phyloP scores from a whole-genome alignment of 2,888 invertebrate species.

The Drosophila falleni region DNA sequence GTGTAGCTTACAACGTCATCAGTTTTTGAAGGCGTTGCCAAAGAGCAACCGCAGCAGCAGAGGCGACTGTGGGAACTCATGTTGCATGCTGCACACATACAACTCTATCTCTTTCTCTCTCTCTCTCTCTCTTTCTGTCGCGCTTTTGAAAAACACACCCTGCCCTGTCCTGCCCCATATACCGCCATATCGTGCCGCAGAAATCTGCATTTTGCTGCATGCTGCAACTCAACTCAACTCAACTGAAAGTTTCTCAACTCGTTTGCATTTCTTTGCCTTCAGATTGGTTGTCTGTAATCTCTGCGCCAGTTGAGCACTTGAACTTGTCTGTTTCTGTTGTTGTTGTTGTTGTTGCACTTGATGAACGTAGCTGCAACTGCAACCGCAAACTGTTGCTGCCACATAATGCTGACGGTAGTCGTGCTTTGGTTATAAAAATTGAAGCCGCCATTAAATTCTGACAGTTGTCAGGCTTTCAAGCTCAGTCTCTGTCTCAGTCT shows the following conservation, averaged over 20 bases:
- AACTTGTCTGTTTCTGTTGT: slow-evolving; percentile 49
- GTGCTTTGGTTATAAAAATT: slow-evolving; percentile 81
- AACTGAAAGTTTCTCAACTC: slow-evolving; percentile 48
- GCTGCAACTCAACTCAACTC: neutral
- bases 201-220: slow-evolving; percentile 76
- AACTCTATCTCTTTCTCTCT: slow-evolving; percentile 19
- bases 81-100: slow-evolving; percentile 76
- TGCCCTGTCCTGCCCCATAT: slow-evolving; percentile 1
- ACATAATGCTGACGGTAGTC: slow-evolving; percentile 70
- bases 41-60: slow-evolving; percentile 79
- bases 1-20: slow-evolving; percentile 76
- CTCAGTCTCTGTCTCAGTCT: slow-evolving; percentile 13
- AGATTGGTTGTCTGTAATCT: slow-evolving; percentile 75
- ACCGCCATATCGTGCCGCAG: slow-evolving; percentile 69
- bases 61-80: slow-evolving; percentile 75
- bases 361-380: slow-evolving; percentile 39
- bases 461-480: slow-evolving; percentile 74
- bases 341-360: slow-evolving; percentile 46
- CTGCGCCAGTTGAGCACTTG: slow-evolving; percentile 45
- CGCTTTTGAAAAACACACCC: slow-evolving; percentile 1
- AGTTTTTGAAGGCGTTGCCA: slow-evolving; percentile 79
- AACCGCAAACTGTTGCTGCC: slow-evolving; percentile 15
- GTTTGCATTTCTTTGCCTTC: slow-evolving; percentile 70
- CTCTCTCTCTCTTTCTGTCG: neutral
- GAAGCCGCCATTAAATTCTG: slow-evolving; percentile 82